Percentiles rank a stretch among this genome's conserved stretches.
These are phyloP conservation scores for Trematocara macrostoma DNA, from an alignment of 2,113 vertebrate genomes.

Conservation along the genomic window DNA sequence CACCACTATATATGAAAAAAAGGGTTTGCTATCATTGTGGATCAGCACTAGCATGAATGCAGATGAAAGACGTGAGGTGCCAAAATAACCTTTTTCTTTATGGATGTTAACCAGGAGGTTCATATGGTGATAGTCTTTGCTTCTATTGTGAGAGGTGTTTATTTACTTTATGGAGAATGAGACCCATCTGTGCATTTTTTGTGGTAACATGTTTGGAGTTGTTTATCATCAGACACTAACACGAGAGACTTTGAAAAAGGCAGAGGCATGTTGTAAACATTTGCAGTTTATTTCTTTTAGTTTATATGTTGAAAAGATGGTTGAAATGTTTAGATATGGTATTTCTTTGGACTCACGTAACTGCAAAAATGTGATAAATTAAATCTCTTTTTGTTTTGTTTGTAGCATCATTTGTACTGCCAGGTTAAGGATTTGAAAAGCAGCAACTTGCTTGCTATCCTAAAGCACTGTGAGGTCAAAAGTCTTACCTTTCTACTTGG, in stretches of 20 bases:
- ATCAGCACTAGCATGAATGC: neutral
- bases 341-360: neutral
- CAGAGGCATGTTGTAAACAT: neutral
- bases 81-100: neutral
- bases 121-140: neutral
- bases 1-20: neutral
- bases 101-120: neutral
- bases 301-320: neutral
- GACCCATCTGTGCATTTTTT: rapidly evolving
- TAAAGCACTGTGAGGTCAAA: neutral
- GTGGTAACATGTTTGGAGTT: neutral
- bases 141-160: neutral
- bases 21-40: neutral
- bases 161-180: neutral
- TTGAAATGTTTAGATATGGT: neutral
- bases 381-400: neutral
- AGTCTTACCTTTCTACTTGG: neutral
- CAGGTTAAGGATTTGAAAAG: neutral
- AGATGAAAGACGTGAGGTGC: neutral
- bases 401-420: neutral
- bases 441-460: neutral
- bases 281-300: neutral
- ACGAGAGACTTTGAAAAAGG: neutral
- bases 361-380: neutral
- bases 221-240: neutral